phyloP scores from a whole-genome alignment of 2,113 vertebrate genomes.

The Crotalus helleri region DNA sequence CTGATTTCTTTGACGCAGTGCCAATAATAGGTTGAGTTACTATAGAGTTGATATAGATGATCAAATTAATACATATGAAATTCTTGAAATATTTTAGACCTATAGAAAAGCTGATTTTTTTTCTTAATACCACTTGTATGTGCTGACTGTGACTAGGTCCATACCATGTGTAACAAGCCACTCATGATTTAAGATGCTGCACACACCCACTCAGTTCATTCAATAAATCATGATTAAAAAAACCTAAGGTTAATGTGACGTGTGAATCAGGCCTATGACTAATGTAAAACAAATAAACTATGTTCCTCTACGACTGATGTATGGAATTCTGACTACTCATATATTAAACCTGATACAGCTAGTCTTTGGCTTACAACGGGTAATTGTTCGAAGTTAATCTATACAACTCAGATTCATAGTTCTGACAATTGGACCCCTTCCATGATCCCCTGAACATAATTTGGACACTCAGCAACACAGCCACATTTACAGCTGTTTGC shows the following conservation, averaged over 20 bases:
- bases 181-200: background rate
- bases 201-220: background rate
- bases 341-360: background rate
- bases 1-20: background rate
- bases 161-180: background rate
- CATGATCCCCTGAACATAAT: background rate
- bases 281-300: background rate
- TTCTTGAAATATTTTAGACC: background rate
- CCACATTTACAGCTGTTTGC: background rate
- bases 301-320: background rate
- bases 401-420: background rate
- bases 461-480: background rate
- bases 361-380: background rate
- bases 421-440: background rate
- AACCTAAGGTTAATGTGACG: background rate
- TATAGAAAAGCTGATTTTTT: background rate
- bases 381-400: background rate
- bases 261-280: background rate
- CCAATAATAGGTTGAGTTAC: background rate
- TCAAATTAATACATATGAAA: background rate
- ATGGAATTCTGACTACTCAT: background rate
- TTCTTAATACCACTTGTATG: background rate
- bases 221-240: background rate
- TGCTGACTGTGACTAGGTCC: background rate
- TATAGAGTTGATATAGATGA: background rate